Evolutionary conservation across 2,888 invertebrate species (phyloP), one percentile per base, ranked within the genome.

Genomic region (Drosophila colorata): DNA sequence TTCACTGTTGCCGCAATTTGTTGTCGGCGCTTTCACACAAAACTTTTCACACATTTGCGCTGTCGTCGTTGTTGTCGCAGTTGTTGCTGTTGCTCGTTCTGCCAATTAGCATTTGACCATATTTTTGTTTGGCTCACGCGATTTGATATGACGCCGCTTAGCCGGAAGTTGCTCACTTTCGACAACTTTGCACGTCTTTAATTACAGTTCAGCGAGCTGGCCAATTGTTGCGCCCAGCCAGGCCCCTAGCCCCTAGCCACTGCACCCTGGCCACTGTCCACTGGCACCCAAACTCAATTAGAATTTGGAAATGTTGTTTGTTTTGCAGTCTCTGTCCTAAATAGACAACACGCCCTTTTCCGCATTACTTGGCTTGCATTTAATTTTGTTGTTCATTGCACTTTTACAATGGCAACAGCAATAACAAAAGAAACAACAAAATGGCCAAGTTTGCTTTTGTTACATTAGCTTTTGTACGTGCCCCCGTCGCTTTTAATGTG

Each of bases 341-440:
- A 78, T 70, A 82, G 71, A 64, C 61, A 31, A 57, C 87, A 84
- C 86, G 82, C 86, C 86, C 87, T 86, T 82, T 82, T 87, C 80
- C 84, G 83, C 86, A 87, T 84, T 88, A 75, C 70, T 84, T 81
- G 81, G 69, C 72, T 80, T 78, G 81, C 87, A 78, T 74, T 59
- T 78, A 74, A 84, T 87, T 88, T 89, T 57, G 87, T 87, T 87
- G 87, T 88, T 88, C 90, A 89, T 75, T 88, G 90, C 87, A 88
- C 88, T 89, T 88, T 75, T 74, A 83, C 72, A 84, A 87, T 77
- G n/a, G 78, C 61, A 46, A 60, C 67, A 55, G 38, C 44, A n/a
- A 25, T 25, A 18, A 44, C 44, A 47, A 41, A 25, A 64, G 28
- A 31, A 63, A 51, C 31, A 78, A 64, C 65, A 64, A 79, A 73